phyloP scores from a whole-genome alignment of 2,888 invertebrate species.

The Therioaphis trifolii region DNA sequence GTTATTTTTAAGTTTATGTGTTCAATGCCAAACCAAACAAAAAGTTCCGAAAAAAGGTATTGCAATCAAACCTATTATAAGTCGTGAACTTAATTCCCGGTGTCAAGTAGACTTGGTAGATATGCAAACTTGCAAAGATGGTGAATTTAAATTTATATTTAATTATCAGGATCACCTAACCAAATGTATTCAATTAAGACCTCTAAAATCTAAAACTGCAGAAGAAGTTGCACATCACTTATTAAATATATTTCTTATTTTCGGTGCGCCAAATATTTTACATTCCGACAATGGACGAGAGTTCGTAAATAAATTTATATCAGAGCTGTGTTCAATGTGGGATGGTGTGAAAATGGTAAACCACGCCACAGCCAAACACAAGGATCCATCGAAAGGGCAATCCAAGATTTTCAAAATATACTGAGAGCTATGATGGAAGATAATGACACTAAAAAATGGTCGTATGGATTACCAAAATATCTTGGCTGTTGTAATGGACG shows the following conservation, averaged over 20 bases:
- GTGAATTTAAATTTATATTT: background rate
- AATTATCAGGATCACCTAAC: background rate
- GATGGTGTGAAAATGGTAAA: no score
- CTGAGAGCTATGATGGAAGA: no score
- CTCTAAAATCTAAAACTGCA: background rate
- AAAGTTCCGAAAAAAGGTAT: conserved; percentile 9
- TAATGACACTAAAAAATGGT: no score
- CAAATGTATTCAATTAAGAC: background rate
- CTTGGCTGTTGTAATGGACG: no score
- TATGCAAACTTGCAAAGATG: background rate
- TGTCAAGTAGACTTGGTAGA: conserved; percentile 35
- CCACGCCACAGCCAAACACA: background rate
- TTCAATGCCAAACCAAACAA: background rate
- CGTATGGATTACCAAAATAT: no score
- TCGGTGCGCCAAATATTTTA: no score
- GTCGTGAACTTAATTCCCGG: conserved; percentile 59
- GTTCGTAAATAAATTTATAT: no score
- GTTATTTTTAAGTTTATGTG: conserved; percentile 3
- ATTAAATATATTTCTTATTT: background rate
- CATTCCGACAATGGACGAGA: no score
- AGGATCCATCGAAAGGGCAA: background rate
- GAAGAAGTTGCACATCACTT: background rate
- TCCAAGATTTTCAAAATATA: no score
- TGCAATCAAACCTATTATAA: conserved; percentile 18
- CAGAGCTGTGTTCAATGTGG: no score